phyloP scores from a whole-genome alignment of 2,797 vertebrate genomes.

The Pipistrellus kuhlii region DNA sequence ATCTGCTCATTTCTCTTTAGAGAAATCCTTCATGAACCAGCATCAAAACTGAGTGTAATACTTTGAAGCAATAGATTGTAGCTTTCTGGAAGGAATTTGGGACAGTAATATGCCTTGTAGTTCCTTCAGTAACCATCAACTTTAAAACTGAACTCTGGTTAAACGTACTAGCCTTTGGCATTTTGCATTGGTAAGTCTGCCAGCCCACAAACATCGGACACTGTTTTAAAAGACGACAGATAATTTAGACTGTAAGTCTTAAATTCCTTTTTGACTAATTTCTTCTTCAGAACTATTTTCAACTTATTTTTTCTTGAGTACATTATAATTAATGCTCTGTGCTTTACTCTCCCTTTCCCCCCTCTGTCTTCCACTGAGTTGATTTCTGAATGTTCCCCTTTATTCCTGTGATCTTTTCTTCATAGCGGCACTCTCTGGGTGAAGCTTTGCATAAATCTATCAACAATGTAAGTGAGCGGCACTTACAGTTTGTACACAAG shows the following conservation, averaged over 20 bases:
- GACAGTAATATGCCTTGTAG: neutral
- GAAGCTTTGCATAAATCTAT: slow-evolving; percentile 94
- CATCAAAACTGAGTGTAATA: neutral
- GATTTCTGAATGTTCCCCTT: slow-evolving; percentile 90
- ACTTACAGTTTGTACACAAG: slow-evolving; percentile 87
- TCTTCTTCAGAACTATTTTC: slow-evolving; percentile 77
- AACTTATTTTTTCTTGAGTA: slow-evolving; percentile 77
- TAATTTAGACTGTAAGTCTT: slow-evolving; percentile 63
- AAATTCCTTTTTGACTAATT: slow-evolving; percentile 62
- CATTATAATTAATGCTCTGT: slow-evolving; percentile 85
- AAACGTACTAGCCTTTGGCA: neutral
- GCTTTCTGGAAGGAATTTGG: neutral
- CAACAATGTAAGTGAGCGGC: slow-evolving; percentile 92
- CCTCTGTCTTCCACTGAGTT: slow-evolving; percentile 85
- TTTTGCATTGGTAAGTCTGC: slow-evolving; percentile 42
- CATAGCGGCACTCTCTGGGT: slow-evolving; percentile 92
- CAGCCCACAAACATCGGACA: no score
- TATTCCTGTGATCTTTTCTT: slow-evolving; percentile 90
- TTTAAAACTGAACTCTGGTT: slow-evolving; percentile 10
- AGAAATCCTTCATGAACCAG: neutral
- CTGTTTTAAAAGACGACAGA: neutral
- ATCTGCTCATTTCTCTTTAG: neutral
- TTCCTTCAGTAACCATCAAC: neutral
- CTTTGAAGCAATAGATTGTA: neutral
- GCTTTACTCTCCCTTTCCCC: slow-evolving; percentile 83